Evolutionary conservation across 2,888 invertebrate genomes (phyloP), one percentile per base, ranked within the genome.

Genomic region (Lobophora halterata): DNA sequence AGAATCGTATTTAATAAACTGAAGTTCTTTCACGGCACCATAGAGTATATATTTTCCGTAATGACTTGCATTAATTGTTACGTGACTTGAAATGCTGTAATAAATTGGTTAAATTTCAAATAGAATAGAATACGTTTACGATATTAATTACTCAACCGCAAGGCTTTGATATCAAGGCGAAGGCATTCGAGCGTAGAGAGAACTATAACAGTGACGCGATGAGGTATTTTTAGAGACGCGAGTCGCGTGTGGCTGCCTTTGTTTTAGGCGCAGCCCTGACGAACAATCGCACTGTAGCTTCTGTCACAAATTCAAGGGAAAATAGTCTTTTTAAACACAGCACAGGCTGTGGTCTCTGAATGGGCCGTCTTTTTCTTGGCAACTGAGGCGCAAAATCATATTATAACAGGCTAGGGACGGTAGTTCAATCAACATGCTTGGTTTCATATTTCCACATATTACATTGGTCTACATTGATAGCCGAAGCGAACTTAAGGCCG

Each of bases 131-230:
- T 5, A 21, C 25, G 17, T 30, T 30, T n/a, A 16, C 26, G 39
- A 35, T 46, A 38, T 44, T 44, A 28, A 49, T 49, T 48, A 50
- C 48, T 46, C 31, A 46, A 41, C 36, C 40, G 25, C 40, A 38
- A 41, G 38, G 37, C 44, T 49, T 40, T 45, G 39, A 44, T 34
- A 44, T 42, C 41, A 39, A 47, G 27, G 11, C 24, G 20, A 24
- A 28, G 8, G 36, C 29, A 33, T 28, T 33, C 23, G 25, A 43
- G 33, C 25, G 42, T 36, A 36, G 28, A 21, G 24, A 30, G 35
- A 21, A 27, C 16, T 13, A n/a, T 6, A 5, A 2, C 11, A 21
- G 29, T 24, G 25, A 11, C n/a, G 25, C 20, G 31, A 34, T 20
- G 18, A 7, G 28, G 32, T 43, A 33, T 37, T 43, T 43, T 43